These are phyloP conservation scores for Typhlichthys subterraneus DNA, from an alignment of 2,797 vertebrate species.

Conservation along the genomic window DNA sequence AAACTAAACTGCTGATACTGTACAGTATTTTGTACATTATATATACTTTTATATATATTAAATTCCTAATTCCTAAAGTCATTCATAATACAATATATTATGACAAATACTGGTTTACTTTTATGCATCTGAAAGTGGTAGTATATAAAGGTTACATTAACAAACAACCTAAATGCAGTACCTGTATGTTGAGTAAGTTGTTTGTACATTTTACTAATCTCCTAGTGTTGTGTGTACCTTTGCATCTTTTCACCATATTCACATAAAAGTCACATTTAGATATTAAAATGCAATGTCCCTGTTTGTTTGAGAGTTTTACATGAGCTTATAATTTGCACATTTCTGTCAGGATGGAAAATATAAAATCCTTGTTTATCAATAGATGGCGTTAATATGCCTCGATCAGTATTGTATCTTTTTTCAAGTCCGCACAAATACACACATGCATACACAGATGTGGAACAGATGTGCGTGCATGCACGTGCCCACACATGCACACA, in stretches of 20 bases:
- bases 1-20: too few species aligned
- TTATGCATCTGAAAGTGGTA: too few species aligned
- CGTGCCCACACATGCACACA: constrained; percentile 11
- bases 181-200: too few species aligned
- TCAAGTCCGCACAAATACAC: constrained; percentile 33
- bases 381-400: constrained; percentile 87
- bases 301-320: constrained; percentile 54
- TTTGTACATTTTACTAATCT: too few species aligned
- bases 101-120: too few species aligned
- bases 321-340: constrained; percentile 58
- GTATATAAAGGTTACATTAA: too few species aligned
- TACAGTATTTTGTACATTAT: too few species aligned
- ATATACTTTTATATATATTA: too few species aligned
- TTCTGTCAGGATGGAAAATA: constrained; percentile 26
- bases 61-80: too few species aligned
- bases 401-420: constrained; percentile 64
- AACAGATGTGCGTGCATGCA: not conserved
- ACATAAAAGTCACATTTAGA: not conserved
- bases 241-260: not conserved
- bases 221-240: too few species aligned
- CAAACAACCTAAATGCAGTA: too few species aligned
- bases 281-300: constrained; percentile 14
- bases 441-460: not conserved
- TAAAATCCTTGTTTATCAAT: constrained; percentile 73
- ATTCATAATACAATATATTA: too few species aligned